These are phyloP conservation scores for Dysmachus trigonus DNA, from an alignment of 2,888 invertebrate genomes.

Conservation along the genomic window DNA sequence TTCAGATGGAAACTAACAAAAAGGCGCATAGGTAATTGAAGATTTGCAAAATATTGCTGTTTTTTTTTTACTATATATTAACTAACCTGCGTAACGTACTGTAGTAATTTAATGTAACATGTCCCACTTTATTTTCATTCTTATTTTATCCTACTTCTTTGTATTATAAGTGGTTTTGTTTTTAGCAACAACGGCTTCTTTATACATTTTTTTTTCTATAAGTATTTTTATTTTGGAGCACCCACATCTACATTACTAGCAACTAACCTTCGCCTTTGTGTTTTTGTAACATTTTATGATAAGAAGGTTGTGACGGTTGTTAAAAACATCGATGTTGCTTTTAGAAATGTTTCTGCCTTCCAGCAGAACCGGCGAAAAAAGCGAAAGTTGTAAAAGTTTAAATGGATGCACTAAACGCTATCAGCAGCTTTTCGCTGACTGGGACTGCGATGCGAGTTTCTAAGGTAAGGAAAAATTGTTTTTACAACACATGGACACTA, in stretches of 20 bases:
- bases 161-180: background rate
- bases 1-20: slow-evolving; percentile 23
- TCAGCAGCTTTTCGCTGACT: background rate
- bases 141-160: background rate
- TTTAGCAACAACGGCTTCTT: background rate
- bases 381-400: background rate
- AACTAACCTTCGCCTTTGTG: background rate
- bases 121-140: background rate
- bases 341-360: background rate
- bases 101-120: background rate
- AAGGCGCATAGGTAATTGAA: slow-evolving; percentile 36
- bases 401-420: background rate
- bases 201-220: background rate
- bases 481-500: background rate
- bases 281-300: background rate
- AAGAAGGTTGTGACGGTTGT: background rate
- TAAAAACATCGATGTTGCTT: background rate
- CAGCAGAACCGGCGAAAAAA: background rate
- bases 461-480: background rate
- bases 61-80: background rate
- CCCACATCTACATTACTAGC: background rate
- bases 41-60: background rate
- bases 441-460: background rate
- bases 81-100: background rate
- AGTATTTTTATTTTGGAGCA: background rate